phyloP scores from a whole-genome alignment of 2,888 invertebrate species.

The Heteromurus nitidus region DNA sequence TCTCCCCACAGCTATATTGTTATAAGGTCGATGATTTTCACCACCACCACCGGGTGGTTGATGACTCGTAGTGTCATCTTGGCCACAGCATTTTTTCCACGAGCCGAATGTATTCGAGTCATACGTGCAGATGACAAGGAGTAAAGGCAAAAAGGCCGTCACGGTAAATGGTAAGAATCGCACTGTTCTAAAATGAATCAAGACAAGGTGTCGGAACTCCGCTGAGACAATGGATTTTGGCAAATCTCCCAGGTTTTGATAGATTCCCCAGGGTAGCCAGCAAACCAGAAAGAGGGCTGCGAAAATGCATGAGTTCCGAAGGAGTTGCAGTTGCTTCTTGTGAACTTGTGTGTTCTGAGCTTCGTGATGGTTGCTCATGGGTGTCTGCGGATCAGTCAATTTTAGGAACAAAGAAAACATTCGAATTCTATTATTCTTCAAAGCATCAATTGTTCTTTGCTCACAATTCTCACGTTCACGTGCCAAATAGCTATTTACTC shows the following conservation, averaged over 20 bases:
- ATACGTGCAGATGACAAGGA: slow-evolving; percentile 45
- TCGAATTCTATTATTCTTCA: too few species aligned
- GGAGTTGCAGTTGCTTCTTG: slow-evolving; percentile 51
- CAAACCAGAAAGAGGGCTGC: slow-evolving; percentile 59
- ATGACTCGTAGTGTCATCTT: not conserved
- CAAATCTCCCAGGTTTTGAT: slow-evolving; percentile 48
- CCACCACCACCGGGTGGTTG: not conserved
- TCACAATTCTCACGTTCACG: too few species aligned
- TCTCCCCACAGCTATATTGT: not conserved
- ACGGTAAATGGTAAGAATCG: slow-evolving; percentile 49
- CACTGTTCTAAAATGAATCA: slow-evolving; percentile 49
- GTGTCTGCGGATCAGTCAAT: too few species aligned
- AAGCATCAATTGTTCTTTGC: too few species aligned
- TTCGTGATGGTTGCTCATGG: slow-evolving; percentile 8
- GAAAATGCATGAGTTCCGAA: slow-evolving; percentile 61
- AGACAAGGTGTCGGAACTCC: slow-evolving; percentile 33
- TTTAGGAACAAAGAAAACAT: too few species aligned
- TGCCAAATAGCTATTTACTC: too few species aligned
- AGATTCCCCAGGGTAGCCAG: slow-evolving; percentile 64
- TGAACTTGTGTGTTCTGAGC: slow-evolving; percentile 45
- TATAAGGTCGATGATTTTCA: slow-evolving; percentile 32
- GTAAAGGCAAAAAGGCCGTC: slow-evolving; percentile 37
- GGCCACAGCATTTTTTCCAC: slow-evolving; percentile 34
- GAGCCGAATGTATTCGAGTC: slow-evolving; percentile 31
- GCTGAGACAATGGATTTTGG: slow-evolving; percentile 42